Evolutionary conservation across 2,113 vertebrate genomes (phyloP), one percentile per base, ranked within the genome.

Genomic region (Acrocephalus arundinaceus): DNA sequence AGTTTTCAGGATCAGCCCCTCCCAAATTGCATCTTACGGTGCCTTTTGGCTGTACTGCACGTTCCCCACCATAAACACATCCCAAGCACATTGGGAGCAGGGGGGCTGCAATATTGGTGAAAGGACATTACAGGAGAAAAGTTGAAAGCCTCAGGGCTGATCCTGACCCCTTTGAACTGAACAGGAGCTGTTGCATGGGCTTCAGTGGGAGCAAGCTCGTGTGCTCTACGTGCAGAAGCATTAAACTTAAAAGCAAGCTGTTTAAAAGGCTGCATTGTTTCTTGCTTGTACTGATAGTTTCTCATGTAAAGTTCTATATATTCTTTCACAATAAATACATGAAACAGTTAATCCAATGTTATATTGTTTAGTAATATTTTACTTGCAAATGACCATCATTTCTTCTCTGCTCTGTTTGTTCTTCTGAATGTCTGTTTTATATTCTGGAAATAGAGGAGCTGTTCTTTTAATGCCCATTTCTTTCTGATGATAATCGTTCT

Each of bases 391-490:
- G 91, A 88, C 96, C 94, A 54, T 96, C 87, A 88, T 94, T 95
- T 98, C 93, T 95, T 96, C 94, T 68, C 83, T 96, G 95, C 92
- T 97, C 92, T 93, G 84, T 94, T 95, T 95, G 91, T 93, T 96
- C 93, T 94, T 94, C 92, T 95, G 45, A 97, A 97, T 96, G 97
- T 96, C 88, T 95, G 84, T 96, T 96, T 96, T 96, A 89, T 93
- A 97, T 83, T 95, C 95, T 97, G 94, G 94, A 93, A 97, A 94
- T 97, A 94, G 97, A 92, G 93, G 97, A 97, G 80, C 92, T 90
- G 95, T 95, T 91, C 93, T 97, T 97, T 98, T 97, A 98, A 97
- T 97, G 48, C 45, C 92, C 83, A 83, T 96, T 96, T 96, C 96
- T 98, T 97, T 97, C 91, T 97, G 94, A 97, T 97, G 91, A 89